A percentile compares a stretch with the other conserved stretches of the same genome.
Evolutionary conservation across 2,113 vertebrate genomes (phyloP).

Genomic region (Tupaia tana): DNA sequence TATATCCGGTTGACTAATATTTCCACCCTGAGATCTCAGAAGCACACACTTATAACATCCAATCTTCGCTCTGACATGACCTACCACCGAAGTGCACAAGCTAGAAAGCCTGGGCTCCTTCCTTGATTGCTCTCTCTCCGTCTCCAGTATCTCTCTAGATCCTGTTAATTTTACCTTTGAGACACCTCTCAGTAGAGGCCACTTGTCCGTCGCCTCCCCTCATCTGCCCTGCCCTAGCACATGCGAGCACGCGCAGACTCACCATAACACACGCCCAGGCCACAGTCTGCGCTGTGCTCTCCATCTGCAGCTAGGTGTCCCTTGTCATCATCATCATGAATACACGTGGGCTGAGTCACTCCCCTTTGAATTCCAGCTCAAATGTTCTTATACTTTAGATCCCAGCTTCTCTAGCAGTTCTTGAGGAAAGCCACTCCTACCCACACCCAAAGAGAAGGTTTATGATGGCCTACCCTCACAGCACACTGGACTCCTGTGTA

Average conservation of each 20-base stretch:
- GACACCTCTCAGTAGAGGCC: neutral
- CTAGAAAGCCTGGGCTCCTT: neutral
- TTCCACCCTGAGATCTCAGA: neutral
- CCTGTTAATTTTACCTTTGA: neutral
- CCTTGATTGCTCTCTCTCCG: neutral
- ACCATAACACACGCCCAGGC: neutral
- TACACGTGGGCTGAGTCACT: neutral
- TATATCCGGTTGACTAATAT: neutral
- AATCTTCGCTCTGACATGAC: neutral
- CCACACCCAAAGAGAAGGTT: neutral
- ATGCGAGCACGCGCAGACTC: fast-evolving
- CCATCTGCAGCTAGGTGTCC: neutral
- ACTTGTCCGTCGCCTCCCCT: neutral
- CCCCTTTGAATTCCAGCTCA: neutral
- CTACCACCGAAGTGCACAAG: neutral
- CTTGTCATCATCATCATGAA: no score
- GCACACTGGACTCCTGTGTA: neutral
- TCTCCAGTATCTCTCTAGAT: neutral
- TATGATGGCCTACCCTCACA: fast-evolving
- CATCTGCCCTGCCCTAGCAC: neutral
- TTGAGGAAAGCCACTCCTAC: neutral
- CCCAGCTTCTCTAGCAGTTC: neutral
- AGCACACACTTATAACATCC: neutral
- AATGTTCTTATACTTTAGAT: neutral
- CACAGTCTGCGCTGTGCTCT: neutral